Conservation (phyloP, 2,797 vertebrate genomes). For the Avahi laniger region DNA sequence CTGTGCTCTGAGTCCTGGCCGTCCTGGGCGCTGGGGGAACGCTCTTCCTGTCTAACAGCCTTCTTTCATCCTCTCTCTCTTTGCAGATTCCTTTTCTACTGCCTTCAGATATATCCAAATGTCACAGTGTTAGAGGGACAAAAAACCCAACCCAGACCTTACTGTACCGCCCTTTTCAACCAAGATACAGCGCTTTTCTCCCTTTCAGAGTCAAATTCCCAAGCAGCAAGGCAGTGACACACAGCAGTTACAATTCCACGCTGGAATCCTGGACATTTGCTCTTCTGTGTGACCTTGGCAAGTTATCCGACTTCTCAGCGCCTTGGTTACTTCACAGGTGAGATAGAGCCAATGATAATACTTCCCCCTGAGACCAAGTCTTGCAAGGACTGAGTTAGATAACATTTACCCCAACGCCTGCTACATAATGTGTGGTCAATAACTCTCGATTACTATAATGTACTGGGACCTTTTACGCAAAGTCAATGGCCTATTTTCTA, state of each 20-base stretch:
- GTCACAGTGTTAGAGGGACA: not conserved
- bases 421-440: not conserved
- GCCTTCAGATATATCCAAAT: constrained; percentile 17
- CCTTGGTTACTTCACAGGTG: not conserved
- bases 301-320: not conserved
- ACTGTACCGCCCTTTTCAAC: not conserved
- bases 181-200: not conserved
- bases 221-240: not conserved
- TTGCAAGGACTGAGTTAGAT: not conserved
- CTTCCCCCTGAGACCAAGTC: not conserved
- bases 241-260: not conserved
- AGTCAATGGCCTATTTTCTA: not conserved
- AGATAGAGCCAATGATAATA: not conserved
- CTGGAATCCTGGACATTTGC: not conserved
- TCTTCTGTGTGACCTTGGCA: not conserved
- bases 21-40: accelerated
- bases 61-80: not conserved
- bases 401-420: not conserved
- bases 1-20: not conserved
- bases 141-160: not conserved
- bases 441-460: not conserved
- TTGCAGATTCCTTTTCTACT: not conserved
- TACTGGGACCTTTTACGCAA: not conserved
- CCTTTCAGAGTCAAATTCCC: not conserved
- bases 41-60: not conserved